Evolutionary conservation across 2,888 invertebrate species (phyloP), one percentile per base, ranked within the genome.

Genomic region (Taphrorychus bicolor): DNA sequence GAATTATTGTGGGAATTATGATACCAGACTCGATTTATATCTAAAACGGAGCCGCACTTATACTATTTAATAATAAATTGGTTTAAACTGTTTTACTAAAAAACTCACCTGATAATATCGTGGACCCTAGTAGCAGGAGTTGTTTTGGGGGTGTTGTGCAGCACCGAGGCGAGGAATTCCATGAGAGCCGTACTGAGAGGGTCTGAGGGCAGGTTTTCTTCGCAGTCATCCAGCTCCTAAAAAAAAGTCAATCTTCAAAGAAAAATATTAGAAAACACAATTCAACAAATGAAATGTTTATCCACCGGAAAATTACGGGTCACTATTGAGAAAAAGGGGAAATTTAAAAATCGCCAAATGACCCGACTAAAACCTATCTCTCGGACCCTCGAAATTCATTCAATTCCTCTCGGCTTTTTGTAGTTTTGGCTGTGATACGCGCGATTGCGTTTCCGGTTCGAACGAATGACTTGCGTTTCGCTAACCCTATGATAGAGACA

Each of bases 71-170:
- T n/a, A n/a, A n/a, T n/a, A n/a, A n/a, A n/a, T n/a, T n/a, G n/a
- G n/a, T n/a, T n/a, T n/a, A 32, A 32, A 11, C 11, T 32, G 3
- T 32, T 32, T 32, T 32, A 32, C 5, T 14, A 45, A 17, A 19
- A 51, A 2, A 82, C 86, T 83, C 79, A 87, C 87, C 86, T 87
- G 48, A 85, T 82, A 61, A 87, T 83, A 75, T 87, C 87, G 72
- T 86, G 86, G 32, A 86, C 77, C 49, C 86, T 81, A 66, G 78
- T 79, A 7, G 80, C 72, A 32, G 82, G 77, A 65, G 82, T 82
- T 59, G 82, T 82, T 71, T 82, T 82, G 32, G 84, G 82, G 42
- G 81, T 79, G 74, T 85, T 85, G 53, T 82, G 81, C 69, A 87
- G 78, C 66, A 86, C 82, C 21, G 82, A 79, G 64, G 86, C 84